Evolutionary conservation across 2,888 invertebrate genomes (phyloP).

Genomic region (Lepidonotus clava): DNA sequence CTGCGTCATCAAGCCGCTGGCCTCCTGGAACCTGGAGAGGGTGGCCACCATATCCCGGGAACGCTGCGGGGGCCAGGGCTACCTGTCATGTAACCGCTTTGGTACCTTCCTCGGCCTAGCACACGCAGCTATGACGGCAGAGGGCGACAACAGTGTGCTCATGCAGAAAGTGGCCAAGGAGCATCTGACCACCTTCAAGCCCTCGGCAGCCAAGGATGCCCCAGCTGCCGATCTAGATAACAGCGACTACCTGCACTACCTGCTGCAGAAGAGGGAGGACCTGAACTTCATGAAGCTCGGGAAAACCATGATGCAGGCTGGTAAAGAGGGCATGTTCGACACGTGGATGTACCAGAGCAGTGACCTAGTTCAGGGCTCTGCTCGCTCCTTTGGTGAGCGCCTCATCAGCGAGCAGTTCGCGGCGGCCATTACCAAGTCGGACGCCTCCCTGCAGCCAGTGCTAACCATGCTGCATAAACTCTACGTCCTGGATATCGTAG

Average conservation of each 20-base stretch:
- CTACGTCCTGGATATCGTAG: conserved; percentile 64
- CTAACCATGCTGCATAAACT: conserved; percentile 65
- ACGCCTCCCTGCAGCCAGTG: conserved; percentile 60
- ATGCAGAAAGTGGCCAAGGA: conserved; percentile 71
- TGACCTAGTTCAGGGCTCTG: conserved; percentile 66
- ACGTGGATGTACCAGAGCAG: conserved; percentile 70
- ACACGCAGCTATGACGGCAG: conserved; percentile 69
- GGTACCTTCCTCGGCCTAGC: conserved; percentile 67
- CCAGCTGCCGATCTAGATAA: conserved; percentile 55
- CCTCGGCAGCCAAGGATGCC: conserved; percentile 44
- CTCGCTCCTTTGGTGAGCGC: conserved; percentile 65
- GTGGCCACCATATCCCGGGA: conserved; percentile 65
- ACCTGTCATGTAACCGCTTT: conserved; percentile 68
- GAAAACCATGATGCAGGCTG: conserved; percentile 62
- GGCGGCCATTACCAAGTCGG: conserved; percentile 58
- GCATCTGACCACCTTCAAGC: conserved; percentile 63
- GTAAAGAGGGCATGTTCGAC: conserved; percentile 66
- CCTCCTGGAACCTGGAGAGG: conserved; percentile 65
- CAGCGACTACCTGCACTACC: conserved; percentile 60
- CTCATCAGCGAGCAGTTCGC: conserved; percentile 65
- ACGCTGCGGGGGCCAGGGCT: conserved; percentile 70
- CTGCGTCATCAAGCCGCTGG: conserved; percentile 69
- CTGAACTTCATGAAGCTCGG: conserved; percentile 63
- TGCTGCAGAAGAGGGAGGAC: conserved; percentile 63
- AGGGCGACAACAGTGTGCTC: conserved; percentile 70